phyloP scores from a whole-genome alignment of 2,888 invertebrate genomes.

The Mantis religiosa region DNA sequence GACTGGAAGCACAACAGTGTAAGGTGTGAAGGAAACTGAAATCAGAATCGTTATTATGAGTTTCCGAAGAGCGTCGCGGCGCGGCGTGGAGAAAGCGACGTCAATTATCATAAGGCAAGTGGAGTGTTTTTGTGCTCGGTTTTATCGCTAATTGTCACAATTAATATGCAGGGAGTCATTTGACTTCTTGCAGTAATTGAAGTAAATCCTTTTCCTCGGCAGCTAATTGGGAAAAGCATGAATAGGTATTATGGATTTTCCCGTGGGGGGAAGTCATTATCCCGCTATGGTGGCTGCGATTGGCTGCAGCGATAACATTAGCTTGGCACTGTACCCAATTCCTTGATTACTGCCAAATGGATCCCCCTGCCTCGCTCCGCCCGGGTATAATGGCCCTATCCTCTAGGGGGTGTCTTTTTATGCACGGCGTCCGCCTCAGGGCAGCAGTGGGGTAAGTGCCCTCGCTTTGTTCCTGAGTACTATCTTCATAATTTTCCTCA shows the following conservation, averaged over 20 bases:
- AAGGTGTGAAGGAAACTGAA: too few species aligned
- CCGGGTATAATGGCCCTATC: neutral
- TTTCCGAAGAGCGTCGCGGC: too few species aligned
- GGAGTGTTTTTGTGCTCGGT: neutral
- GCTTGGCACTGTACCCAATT: neutral
- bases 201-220: neutral
- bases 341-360: constrained; percentile 1
- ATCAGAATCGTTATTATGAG: too few species aligned
- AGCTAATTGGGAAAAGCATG: neutral
- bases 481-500: too few species aligned
- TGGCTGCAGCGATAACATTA: neutral
- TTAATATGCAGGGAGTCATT: neutral
- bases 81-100: neutral
- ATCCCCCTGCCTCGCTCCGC: neutral
- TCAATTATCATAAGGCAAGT: too few species aligned
- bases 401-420: neutral
- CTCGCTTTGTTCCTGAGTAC: too few species aligned
- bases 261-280: neutral
- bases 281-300: neutral
- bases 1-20: too few species aligned
- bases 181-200: neutral
- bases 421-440: neutral
- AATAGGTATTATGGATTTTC: neutral
- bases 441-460: neutral
- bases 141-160: neutral